Evolutionary conservation across 2,888 invertebrate genomes (phyloP).

Genomic region (Aleiodes testaceus): DNA sequence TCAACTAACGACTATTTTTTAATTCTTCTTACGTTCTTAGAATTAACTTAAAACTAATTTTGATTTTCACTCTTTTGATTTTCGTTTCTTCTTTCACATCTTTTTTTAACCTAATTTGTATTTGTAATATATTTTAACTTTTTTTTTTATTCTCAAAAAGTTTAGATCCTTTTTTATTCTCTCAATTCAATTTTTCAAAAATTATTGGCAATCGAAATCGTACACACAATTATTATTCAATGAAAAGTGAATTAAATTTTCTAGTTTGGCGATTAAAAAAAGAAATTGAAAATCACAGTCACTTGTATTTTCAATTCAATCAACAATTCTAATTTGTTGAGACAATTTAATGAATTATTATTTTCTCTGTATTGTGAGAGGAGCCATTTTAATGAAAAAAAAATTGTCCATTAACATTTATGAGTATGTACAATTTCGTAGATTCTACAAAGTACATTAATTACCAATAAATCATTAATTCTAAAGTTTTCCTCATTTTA

Average conservation of each 20-base stretch:
- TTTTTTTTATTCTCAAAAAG: slow-evolving; percentile 31
- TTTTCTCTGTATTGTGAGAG: neutral
- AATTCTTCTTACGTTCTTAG: slow-evolving; percentile 29
- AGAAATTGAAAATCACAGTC: slow-evolving; percentile 48
- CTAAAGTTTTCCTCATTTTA: neutral
- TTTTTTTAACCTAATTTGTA: slow-evolving; percentile 24
- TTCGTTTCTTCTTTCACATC: slow-evolving; percentile 44
- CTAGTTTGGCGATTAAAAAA: slow-evolving; percentile 20
- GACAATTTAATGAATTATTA: slow-evolving; percentile 4
- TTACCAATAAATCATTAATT: neutral
- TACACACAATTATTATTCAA: neutral
- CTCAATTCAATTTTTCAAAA: neutral
- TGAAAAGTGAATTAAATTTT: neutral
- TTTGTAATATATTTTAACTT: slow-evolving; percentile 13
- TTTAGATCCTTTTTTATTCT: neutral
- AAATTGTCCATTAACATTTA: slow-evolving; percentile 14
- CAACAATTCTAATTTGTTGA: neutral
- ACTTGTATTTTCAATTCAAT: slow-evolving; percentile 20
- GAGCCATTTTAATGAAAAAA: neutral
- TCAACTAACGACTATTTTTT: slow-evolving; percentile 31
- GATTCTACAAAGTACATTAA: slow-evolving; percentile 22
- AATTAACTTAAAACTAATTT: slow-evolving; percentile 53
- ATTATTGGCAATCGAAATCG: slow-evolving; percentile 2
- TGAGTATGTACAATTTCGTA: slow-evolving; percentile 43
- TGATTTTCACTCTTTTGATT: slow-evolving; percentile 56